Conservation (phyloP, 2,888 invertebrate genomes). For the Leistus spinibarbis region DNA sequence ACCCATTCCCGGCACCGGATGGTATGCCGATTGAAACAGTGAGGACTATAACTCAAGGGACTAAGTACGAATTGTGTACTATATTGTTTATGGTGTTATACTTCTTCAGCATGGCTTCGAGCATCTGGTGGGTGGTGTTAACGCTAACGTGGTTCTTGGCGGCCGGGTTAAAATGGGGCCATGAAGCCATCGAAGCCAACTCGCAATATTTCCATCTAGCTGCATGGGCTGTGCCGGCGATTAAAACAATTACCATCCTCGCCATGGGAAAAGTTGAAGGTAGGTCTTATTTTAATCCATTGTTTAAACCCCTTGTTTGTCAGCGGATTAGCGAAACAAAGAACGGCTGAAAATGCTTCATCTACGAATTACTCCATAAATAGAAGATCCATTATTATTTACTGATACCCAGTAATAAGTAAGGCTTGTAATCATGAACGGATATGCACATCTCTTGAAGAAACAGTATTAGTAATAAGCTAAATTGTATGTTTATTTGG, state of each 20-base stretch:
- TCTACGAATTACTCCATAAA: background rate
- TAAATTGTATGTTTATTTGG: too few species aligned
- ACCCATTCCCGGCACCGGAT: constrained; percentile 75
- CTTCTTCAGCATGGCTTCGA: constrained; percentile 96
- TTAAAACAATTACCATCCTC: constrained; percentile 92
- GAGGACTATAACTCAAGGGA: constrained; percentile 87
- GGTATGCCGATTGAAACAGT: constrained; percentile 76
- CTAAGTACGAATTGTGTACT: constrained; percentile 83
- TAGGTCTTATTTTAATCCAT: constrained; percentile 54
- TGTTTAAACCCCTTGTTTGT: background rate
- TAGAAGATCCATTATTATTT: too few species aligned
- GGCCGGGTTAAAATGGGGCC: constrained; percentile 96
- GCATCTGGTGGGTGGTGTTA: constrained; percentile 97
- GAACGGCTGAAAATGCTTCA: background rate
- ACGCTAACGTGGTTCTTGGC: constrained; percentile 97
- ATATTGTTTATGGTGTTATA: constrained; percentile 95
- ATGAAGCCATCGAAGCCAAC: constrained; percentile 96
- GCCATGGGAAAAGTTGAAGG: constrained; percentile 97
- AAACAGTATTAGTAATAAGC: too few species aligned
- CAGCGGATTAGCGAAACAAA: background rate
- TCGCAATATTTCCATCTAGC: constrained; percentile 96
- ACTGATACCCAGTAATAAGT: too few species aligned
- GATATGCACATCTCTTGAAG: too few species aligned
- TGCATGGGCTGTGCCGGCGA: constrained; percentile 97
- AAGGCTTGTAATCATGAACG: too few species aligned